Evolutionary conservation across 2,113 vertebrate genomes (phyloP).

Genomic region (Eupsittula cactorum): DNA sequence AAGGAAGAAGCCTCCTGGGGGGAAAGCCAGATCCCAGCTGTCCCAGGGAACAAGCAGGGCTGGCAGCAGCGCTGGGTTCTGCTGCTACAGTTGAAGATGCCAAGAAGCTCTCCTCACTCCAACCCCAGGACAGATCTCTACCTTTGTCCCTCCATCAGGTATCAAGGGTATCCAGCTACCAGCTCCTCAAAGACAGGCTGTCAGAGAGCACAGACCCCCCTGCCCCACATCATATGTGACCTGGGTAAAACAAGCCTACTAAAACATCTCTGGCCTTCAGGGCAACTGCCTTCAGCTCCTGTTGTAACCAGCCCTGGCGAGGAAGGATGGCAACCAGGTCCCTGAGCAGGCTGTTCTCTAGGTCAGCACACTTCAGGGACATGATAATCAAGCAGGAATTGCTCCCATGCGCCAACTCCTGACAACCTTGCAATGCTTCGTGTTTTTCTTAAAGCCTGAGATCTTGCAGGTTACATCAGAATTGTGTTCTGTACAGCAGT

Average conservation of each 20-base stretch:
- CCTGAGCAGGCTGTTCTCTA: background rate
- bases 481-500: background rate
- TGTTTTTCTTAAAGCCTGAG: background rate
- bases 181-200: background rate
- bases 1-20: background rate
- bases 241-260: background rate
- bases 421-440: background rate
- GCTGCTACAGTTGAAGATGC: background rate
- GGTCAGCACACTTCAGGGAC: constrained; percentile 14
- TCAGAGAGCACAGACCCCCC: background rate
- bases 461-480: background rate
- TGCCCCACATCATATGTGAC: background rate
- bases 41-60: background rate
- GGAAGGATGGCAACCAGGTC: constrained; percentile 36
- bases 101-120: background rate
- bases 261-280: background rate
- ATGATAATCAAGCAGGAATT: background rate
- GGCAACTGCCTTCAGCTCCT: background rate
- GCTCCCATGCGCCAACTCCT: background rate
- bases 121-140: background rate
- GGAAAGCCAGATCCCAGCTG: background rate
- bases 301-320: background rate
- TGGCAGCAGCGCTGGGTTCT: background rate
- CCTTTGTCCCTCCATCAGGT: background rate
- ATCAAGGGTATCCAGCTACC: background rate